Evolutionary conservation across 2,888 invertebrate species (phyloP).

Genomic region (Unio pictorum): DNA sequence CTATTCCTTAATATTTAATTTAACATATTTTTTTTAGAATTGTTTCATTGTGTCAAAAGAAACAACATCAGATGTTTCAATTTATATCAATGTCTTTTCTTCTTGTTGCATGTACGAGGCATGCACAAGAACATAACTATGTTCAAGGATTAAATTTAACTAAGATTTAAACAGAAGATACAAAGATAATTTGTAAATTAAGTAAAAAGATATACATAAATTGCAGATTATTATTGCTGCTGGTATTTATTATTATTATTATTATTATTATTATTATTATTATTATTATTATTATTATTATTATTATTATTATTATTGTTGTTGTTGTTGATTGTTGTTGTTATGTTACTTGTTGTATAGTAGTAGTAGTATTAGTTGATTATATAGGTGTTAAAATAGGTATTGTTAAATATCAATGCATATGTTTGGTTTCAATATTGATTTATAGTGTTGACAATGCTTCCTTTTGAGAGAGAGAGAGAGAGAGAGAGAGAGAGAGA

Average conservation of each 20-base stretch:
- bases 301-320: slow-evolving; percentile 3
- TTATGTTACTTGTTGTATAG: not conserved
- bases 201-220: no score
- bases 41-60: no score
- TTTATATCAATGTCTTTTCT: no score
- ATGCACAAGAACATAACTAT: no score
- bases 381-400: not conserved
- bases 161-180: no score
- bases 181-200: no score
- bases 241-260: not conserved
- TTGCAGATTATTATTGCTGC: no score
- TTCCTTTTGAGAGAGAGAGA: not conserved
- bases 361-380: not conserved
- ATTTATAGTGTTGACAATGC: not conserved
- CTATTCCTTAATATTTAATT: no score
- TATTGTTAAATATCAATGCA: not conserved
- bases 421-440: not conserved
- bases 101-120: no score
- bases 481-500: slow-evolving; percentile 3
- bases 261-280: slow-evolving; percentile 11
- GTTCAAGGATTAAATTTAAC: no score
- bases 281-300: slow-evolving; percentile 7
- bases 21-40: no score
- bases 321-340: slow-evolving; percentile 6
- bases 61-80: no score